These are phyloP conservation scores for Armadillidium nasatum DNA, from an alignment of 1,140 invertebrate species.

Conservation along the genomic window DNA sequence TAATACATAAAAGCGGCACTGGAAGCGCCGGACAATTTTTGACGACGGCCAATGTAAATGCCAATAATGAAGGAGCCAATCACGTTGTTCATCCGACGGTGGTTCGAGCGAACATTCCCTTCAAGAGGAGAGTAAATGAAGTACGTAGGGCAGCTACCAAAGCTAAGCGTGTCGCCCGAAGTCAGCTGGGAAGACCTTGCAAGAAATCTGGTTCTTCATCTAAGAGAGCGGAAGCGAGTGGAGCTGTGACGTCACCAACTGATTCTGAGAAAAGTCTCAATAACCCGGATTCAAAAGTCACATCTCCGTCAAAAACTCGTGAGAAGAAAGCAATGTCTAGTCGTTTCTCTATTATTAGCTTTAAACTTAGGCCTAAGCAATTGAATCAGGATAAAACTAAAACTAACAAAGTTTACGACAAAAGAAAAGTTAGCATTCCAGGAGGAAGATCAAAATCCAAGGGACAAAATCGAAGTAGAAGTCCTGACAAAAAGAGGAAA, in stretches of 20 bases:
- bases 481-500: conserved; percentile 42
- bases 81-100: conserved; percentile 43
- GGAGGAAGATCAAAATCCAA: conserved; percentile 37
- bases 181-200: conserved; percentile 37
- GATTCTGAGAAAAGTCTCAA: conserved; percentile 36
- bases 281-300: background rate
- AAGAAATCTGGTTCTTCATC: conserved; percentile 31
- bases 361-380: conserved; percentile 40
- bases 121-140: conserved; percentile 43
- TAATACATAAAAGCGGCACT: conserved; percentile 36
- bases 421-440: conserved; percentile 38
- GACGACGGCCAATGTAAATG: conserved; percentile 16
- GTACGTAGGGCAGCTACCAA: conserved; percentile 43
- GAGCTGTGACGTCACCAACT: conserved; percentile 35
- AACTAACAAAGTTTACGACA: conserved; percentile 35
- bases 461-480: conserved; percentile 34
- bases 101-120: conserved; percentile 41
- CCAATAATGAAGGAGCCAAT: conserved; percentile 29
- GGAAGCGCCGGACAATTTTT: conserved; percentile 29
- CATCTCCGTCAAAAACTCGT: background rate
- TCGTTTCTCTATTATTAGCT: conserved; percentile 43
- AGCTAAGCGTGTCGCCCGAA: conserved; percentile 43
- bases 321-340: conserved; percentile 40
- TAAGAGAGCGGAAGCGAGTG: conserved; percentile 20
- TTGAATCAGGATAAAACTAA: conserved; percentile 43